These are phyloP conservation scores for Pandemis corylana DNA, from an alignment of 2,888 invertebrate species.

Conservation along the genomic window DNA sequence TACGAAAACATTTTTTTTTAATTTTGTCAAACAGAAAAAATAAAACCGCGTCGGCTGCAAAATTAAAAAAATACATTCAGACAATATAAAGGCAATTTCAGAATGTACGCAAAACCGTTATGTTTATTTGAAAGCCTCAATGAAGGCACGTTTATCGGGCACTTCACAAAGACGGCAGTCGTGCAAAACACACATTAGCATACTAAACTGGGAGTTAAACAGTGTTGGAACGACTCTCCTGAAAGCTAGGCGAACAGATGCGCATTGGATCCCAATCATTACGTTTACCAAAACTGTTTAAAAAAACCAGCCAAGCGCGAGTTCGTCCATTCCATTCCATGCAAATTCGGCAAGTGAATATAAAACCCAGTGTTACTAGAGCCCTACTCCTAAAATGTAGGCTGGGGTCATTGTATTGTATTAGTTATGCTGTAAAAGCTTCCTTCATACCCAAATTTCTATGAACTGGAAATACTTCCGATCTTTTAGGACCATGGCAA, in stretches of 20 bases:
- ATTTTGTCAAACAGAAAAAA: neutral
- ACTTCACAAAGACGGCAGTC: conserved; percentile 52
- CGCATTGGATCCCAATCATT: conserved; percentile 13
- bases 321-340: too few species aligned
- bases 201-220: conserved; percentile 52
- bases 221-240: conserved; percentile 31
- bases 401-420: too few species aligned
- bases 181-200: conserved; percentile 54
- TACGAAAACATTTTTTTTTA: neutral
- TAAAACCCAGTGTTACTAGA: too few species aligned
- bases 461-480: too few species aligned
- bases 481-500: too few species aligned
- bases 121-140: conserved; percentile 44
- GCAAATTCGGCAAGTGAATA: too few species aligned
- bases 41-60: neutral
- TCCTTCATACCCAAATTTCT: too few species aligned
- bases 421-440: too few species aligned
- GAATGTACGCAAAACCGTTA: conserved; percentile 17
- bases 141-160: conserved; percentile 47
- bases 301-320: neutral
- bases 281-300: conserved; percentile 25
- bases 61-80: neutral
- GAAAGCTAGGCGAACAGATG: conserved; percentile 15
- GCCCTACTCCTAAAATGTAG: too few species aligned
- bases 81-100: conserved; percentile 6